Conservation (phyloP, 2,113 vertebrate genomes). For the Myrmophylax atrothorax region DNA sequence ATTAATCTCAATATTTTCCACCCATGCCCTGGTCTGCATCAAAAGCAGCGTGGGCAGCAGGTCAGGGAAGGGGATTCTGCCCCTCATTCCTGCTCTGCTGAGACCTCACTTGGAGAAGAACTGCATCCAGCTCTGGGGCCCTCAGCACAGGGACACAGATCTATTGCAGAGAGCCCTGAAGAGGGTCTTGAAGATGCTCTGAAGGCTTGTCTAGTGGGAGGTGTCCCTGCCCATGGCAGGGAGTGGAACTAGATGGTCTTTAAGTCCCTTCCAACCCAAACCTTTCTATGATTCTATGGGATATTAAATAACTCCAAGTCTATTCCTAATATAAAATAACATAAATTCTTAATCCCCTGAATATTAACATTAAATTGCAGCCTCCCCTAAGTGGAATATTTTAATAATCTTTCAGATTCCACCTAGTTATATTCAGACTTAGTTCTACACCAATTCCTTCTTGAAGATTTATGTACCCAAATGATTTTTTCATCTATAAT, state of each 20-base stretch:
- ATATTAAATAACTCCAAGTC: not conserved
- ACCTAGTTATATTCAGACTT: not conserved
- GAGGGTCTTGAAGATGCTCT: not conserved
- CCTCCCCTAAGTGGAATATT: not conserved
- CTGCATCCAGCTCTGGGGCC: not conserved
- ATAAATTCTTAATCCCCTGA: not conserved
- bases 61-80: not conserved
- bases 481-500: not conserved
- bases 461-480: slow-evolving; percentile 10
- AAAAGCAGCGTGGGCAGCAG: not conserved
- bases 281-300: not conserved
- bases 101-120: not conserved
- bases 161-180: not conserved
- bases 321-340: not conserved
- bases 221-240: not conserved
- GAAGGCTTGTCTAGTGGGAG: not conserved
- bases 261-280: not conserved
- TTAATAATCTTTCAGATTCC: not conserved
- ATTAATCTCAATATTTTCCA: not conserved
- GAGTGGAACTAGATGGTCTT: not conserved
- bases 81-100: not conserved
- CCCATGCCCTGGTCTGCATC: not conserved
- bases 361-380: not conserved
- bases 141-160: not conserved
- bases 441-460: not conserved